These are phyloP conservation scores for Mimachlamys varia DNA, from an alignment of 2,888 invertebrate species.

Conservation along the genomic window DNA sequence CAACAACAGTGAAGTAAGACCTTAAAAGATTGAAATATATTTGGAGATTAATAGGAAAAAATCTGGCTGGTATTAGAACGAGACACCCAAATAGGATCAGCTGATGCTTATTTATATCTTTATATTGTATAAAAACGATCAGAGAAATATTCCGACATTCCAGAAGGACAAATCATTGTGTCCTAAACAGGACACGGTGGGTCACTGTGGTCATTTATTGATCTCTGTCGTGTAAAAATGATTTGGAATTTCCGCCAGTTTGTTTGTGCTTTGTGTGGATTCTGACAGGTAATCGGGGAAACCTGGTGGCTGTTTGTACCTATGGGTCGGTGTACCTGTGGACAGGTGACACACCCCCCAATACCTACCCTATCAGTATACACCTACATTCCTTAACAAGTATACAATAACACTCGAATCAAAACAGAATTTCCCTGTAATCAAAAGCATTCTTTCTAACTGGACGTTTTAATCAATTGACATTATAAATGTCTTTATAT, in stretches of 20 bases:
- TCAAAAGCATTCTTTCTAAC: constrained; percentile 14
- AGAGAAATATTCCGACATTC: not conserved
- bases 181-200: not conserved
- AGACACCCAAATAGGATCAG: too few relatives aligned
- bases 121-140: not conserved
- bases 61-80: too few relatives aligned
- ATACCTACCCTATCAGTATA: not conserved
- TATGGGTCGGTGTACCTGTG: not conserved
- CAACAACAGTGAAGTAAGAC: too few relatives aligned
- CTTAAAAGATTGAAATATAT: too few relatives aligned
- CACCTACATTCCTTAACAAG: not conserved
- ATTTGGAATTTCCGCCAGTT: constrained; percentile 21
- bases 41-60: too few relatives aligned
- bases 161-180: not conserved
- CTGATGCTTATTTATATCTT: too few relatives aligned
- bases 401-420: too few relatives aligned
- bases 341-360: not conserved
- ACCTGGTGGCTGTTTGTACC: not conserved
- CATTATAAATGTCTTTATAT: not conserved
- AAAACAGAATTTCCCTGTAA: not conserved
- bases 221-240: not conserved
- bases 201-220: not conserved
- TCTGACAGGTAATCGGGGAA: not conserved
- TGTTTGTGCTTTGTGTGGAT: constrained; percentile 13
- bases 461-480: not conserved